These are phyloP conservation scores for Catharus bicknelli DNA, from an alignment of 2,113 vertebrate genomes.

Conservation along the genomic window DNA sequence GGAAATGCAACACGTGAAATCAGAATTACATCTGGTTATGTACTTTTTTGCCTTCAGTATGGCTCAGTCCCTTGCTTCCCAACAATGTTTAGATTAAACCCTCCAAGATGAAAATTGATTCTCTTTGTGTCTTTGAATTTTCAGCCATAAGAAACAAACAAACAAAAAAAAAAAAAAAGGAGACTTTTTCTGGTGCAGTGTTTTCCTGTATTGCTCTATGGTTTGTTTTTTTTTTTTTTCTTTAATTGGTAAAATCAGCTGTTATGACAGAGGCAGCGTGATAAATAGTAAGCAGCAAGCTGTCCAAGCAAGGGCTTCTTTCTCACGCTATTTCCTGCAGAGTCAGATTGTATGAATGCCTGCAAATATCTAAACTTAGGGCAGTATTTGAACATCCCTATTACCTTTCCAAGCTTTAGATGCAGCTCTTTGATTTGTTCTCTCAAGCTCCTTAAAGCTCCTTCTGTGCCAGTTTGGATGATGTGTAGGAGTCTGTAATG, in stretches of 20 bases:
- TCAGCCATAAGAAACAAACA: slow-evolving; percentile 1
- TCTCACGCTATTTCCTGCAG: slow-evolving; percentile 77
- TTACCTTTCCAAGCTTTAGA: slow-evolving; percentile 77
- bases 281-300: slow-evolving; percentile 68
- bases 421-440: slow-evolving; percentile 75
- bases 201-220: slow-evolving; percentile 42
- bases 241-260: slow-evolving; percentile 37
- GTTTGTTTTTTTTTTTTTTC: background rate
- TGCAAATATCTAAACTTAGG: slow-evolving; percentile 65
- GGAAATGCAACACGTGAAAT: slow-evolving; percentile 42
- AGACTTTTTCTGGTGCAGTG: slow-evolving; percentile 1
- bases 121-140: slow-evolving; percentile 62
- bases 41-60: slow-evolving; percentile 42
- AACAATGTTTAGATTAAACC: slow-evolving; percentile 39
- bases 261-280: slow-evolving; percentile 65
- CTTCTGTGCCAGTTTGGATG: slow-evolving; percentile 71
- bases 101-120: slow-evolving; percentile 48
- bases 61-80: slow-evolving; percentile 36
- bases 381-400: slow-evolving; percentile 74
- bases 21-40: slow-evolving; percentile 46
- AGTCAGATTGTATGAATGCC: slow-evolving; percentile 70
- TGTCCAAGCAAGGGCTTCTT: slow-evolving; percentile 61
- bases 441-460: slow-evolving; percentile 72
- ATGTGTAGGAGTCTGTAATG: slow-evolving; percentile 76
- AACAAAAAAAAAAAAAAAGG: background rate